These are phyloP conservation scores for Yoshiicerus persimilis DNA, from an alignment of 1,140 invertebrate species.

Conservation along the genomic window DNA sequence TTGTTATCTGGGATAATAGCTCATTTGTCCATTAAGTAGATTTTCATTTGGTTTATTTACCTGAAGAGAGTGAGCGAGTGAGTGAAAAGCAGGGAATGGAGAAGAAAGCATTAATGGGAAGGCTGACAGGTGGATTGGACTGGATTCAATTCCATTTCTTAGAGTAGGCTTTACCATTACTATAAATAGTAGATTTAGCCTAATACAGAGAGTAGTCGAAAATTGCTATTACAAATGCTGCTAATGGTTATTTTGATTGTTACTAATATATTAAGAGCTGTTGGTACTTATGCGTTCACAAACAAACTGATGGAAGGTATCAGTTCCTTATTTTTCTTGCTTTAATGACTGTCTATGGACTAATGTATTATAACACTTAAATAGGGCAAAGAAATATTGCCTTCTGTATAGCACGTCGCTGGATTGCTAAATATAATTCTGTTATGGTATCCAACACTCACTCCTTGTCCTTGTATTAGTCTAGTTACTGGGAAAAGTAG, in stretches of 20 bases:
- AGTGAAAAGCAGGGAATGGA: not conserved
- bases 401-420: too few relatives aligned
- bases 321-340: not conserved
- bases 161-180: not conserved
- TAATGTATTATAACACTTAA: too few relatives aligned
- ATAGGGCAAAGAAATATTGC: too few relatives aligned
- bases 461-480: too few relatives aligned
- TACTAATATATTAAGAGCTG: not conserved
- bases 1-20: not conserved
- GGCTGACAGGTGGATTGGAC: conserved; percentile 13
- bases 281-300: not conserved
- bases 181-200: too few relatives aligned
- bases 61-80: not conserved
- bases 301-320: not conserved
- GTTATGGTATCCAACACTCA: too few relatives aligned
- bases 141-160: not conserved
- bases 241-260: not conserved
- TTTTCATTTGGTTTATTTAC: conserved; percentile 14
- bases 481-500: not conserved
- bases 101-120: conserved; percentile 17
- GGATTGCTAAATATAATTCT: too few relatives aligned
- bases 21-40: conserved; percentile 12
- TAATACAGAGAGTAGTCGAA: too few relatives aligned
- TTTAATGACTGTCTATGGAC: not conserved
- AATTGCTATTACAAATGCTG: not conserved